Conservation (phyloP, 2,888 invertebrate genomes). For the Drosophila vallismaia region DNA sequence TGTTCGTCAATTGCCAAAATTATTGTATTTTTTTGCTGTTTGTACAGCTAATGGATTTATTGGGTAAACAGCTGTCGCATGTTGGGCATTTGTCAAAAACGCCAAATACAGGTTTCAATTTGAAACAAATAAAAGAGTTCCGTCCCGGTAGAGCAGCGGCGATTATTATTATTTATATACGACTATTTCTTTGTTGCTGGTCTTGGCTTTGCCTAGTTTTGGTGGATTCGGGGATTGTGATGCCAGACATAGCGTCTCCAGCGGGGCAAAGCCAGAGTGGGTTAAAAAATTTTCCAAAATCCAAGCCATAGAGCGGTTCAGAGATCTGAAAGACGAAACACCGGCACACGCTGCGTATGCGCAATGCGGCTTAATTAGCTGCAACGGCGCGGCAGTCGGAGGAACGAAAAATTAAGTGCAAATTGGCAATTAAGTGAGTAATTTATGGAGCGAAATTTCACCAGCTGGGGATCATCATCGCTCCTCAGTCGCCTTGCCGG, state of each 20-base stretch:
- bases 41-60: slow-evolving; percentile 77
- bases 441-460: slow-evolving; percentile 70
- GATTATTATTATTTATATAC: slow-evolving; percentile 6
- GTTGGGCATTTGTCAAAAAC: slow-evolving; percentile 74
- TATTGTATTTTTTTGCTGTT: slow-evolving; percentile 56
- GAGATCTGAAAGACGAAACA: neutral
- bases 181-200: slow-evolving; percentile 10
- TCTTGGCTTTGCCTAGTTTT: slow-evolving; percentile 29
- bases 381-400: slow-evolving; percentile 17
- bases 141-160: slow-evolving; percentile 15
- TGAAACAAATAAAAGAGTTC: slow-evolving; percentile 35
- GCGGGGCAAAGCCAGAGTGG: neutral
- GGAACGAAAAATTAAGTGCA: slow-evolving; percentile 74
- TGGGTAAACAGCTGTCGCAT: slow-evolving; percentile 76
- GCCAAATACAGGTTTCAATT: slow-evolving; percentile 61
- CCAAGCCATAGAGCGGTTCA: no score
- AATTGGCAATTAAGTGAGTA: slow-evolving; percentile 74
- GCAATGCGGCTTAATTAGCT: slow-evolving; percentile 69
- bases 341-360: slow-evolving; percentile 69
- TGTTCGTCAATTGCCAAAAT: slow-evolving; percentile 25
- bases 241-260: slow-evolving; percentile 50
- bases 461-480: slow-evolving; percentile 42
- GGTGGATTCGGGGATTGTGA: neutral
- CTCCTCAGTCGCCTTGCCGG: slow-evolving; percentile 1
- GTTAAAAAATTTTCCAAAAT: neutral